A percentile compares a stretch with the other conserved stretches of the same genome.
Conservation (phyloP, 1,140 invertebrate genomes). For the Tyrophagus putrescentiae region DNA sequence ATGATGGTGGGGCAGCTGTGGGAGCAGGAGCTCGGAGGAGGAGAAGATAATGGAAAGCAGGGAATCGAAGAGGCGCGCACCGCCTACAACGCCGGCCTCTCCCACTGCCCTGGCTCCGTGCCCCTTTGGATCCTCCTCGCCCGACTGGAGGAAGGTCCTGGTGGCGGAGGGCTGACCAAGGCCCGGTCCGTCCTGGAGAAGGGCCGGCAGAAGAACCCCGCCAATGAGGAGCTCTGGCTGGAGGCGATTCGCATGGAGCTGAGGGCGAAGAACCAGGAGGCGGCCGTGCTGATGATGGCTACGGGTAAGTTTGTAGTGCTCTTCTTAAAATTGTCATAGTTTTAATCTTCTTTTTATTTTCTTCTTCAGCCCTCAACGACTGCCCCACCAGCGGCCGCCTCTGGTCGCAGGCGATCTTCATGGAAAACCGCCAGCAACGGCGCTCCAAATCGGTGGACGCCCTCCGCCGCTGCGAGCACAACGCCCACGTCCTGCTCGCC, state of each 20-base stretch:
- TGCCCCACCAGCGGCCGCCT: conserved; percentile 81
- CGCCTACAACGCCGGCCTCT: conserved; percentile 71
- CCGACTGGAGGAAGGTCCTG: conserved; percentile 70
- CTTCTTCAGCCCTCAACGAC: conserved; percentile 56
- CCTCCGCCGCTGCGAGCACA: conserved; percentile 93
- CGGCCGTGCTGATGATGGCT: conserved; percentile 81
- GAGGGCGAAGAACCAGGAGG: conserved; percentile 60
- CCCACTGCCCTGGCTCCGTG: conserved; percentile 76
- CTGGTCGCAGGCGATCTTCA: conserved; percentile 95
- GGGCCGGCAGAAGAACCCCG: conserved; percentile 76
- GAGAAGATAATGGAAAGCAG: too few species aligned
- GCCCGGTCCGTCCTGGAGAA: conserved; percentile 91
- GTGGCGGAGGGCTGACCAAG: conserved; percentile 69
- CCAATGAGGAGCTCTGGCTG: conserved; percentile 75
- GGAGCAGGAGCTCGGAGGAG: conserved; percentile 72
- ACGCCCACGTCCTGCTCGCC: conserved; percentile 84
- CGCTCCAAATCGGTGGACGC: conserved; percentile 98
- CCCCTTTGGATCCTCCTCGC: conserved; percentile 81
- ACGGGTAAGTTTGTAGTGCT: conserved; percentile 57
- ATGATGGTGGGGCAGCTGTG: conserved; percentile 98
- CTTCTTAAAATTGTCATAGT: too few species aligned
- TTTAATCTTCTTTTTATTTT: conserved; percentile 19
- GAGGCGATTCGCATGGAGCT: conserved; percentile 82
- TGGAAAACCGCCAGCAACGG: conserved; percentile 81
- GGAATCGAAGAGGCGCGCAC: conserved; percentile 65